A percentile compares a stretch with the other conserved stretches of the same genome.
These are phyloP conservation scores for Phenganax subtilis DNA, from an alignment of 92 coral and sea anemone species.

Conservation along the genomic window DNA sequence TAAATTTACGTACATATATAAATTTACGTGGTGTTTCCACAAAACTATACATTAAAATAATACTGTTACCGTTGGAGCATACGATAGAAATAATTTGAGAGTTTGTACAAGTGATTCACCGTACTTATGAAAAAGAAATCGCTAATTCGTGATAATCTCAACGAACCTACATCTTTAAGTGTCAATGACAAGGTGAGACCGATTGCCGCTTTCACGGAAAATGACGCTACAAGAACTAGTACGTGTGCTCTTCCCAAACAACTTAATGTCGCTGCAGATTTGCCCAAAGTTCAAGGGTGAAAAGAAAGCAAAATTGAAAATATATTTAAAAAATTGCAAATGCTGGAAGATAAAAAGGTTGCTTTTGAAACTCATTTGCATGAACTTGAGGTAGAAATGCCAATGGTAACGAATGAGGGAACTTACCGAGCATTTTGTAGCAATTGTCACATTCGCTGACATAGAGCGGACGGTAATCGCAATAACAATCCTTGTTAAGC, in stretches of 20 bases:
- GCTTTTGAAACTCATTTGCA: conserved; percentile 9
- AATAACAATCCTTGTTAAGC: background rate
- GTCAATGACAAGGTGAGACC: too few species aligned
- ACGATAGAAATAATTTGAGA: too few species aligned
- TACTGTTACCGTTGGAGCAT: too few species aligned
- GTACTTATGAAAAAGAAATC: too few species aligned
- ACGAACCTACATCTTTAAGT: too few species aligned
- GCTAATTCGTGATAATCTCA: too few species aligned
- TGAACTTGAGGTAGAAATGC: conserved; percentile 8
- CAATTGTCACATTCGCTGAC: conserved; percentile 25
- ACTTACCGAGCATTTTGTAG: conserved; percentile 10
- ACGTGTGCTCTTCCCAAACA: background rate
- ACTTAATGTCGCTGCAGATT: conserved; percentile 6
- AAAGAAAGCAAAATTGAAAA: conserved; percentile 11
- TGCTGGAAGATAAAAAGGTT: background rate
- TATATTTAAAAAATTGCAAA: background rate
- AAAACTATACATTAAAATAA: too few species aligned
- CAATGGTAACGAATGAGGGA: background rate
- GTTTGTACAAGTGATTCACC: too few species aligned
- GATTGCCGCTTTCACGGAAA: too few species aligned
- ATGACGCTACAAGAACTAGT: too few species aligned
- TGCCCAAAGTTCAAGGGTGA: background rate
- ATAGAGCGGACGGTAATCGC: conserved; percentile 21
- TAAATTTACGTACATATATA: too few species aligned
- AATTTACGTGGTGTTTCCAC: too few species aligned